Base-by-base conservation (phyloP, 2,888 invertebrate species). In the Eupithecia insigniata region DNA sequence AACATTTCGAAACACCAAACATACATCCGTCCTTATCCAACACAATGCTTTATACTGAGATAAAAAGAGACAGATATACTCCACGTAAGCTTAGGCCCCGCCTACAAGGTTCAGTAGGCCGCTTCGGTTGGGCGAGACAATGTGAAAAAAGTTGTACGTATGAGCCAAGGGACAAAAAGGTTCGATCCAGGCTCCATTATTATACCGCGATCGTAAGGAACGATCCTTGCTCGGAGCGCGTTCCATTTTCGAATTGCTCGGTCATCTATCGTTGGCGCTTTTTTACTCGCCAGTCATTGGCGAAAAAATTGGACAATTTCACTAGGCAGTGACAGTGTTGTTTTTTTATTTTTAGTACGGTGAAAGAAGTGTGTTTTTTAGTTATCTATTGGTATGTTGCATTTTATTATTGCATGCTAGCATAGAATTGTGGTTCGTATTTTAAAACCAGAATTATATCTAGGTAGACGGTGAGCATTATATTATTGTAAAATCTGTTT, bases 131-230 rank as follows among this genome's bases (percentile, higher is more conserved):
- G 87, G 86, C 85, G 86, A 88, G 87, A 89, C 90, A 90, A 88
- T 88, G 85, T 82, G 82, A 84, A 89, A 90, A 86, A 85, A 82
- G 84, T 87, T 88, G 88, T 89, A 69, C 83, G 84, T 83, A 82
- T 80, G 81, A 82, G 73, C 85, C 85, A 87, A 89, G 89, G 89
- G 90, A 90, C 91, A 91, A 89, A 90, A 90, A 91, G 91, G 90
- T 87, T 85, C 79, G 74, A 84, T 86, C 84, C 85, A 75, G 84
- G 85, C 84, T 82, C 87, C 89, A 90, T 89, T 90, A 90, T 89
- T 78, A 69, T 68, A 66, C 66, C 78, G 88, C 79, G 88, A 86
- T 87, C 82, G 85, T 74, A 87, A 87, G 90, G 90, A 89, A 82
- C 85, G 86, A 85, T 90, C 90, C 90, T 90, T 84, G 85, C 85